Evolutionary conservation across 2,113 vertebrate genomes (phyloP), one percentile per base, ranked within the genome.

Genomic region (Lynx canadensis): DNA sequence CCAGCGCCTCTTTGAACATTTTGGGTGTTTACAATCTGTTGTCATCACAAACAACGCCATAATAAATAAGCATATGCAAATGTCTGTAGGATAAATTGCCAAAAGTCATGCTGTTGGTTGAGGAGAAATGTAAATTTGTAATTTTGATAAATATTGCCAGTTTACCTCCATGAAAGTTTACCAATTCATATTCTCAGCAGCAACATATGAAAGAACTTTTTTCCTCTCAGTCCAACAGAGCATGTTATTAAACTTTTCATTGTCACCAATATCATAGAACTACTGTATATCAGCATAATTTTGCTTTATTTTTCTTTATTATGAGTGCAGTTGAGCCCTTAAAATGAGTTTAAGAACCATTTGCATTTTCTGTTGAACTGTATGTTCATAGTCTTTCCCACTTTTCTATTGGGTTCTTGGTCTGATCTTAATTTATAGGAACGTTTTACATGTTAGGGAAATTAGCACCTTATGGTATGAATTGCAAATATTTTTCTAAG

Each of bases 401-500:
- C 63, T 80, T 94, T 92, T 92, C 83, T 89, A 60, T 25, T 71
- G 50, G 3, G 48, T 83, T 65, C 16, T 76, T 81, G 33, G 4
- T 65, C 27, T 36, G 50, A 65, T 79, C 38, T 91, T 94, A 33
- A 83, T 92, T 89, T 79, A 48, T 55, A 57, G 80, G 36, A 95
- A 74, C 15, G 48, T 78, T 91, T 81, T 90, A 85, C 29, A 33
- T 65, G 71, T 89, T 76, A 83, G 78, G 6, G 48, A 83, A 92
- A 83, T 68, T 88, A 81, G 3, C n/a, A 91, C 15, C 68, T 91
- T 82, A 33, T 66, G 14, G 66, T 74, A 82, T 88, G 27, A 87
- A 76, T 74, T 76, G 33, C 57, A 92, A 80, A 74, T 50, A 68
- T n/a, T 76, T 96, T 94, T 86, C 29, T 89, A 91, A 87, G 31